A percentile compares a stretch with the other conserved stretches of the same genome.
phyloP scores from a whole-genome alignment of 2,113 vertebrate species.

The Noctilio leporinus region DNA sequence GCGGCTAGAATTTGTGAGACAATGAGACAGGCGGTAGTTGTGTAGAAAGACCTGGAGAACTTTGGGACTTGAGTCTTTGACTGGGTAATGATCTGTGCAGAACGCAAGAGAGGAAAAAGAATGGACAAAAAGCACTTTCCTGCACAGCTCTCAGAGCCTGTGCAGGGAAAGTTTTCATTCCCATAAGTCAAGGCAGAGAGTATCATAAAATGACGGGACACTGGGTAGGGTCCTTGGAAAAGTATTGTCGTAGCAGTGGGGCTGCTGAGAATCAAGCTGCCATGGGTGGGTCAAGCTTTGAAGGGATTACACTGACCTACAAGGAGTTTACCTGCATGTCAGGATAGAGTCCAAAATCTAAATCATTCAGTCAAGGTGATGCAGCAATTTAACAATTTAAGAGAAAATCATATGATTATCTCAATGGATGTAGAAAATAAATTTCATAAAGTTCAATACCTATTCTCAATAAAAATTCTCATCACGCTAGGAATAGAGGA shows the following conservation, averaged over 20 bases:
- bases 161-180: neutral
- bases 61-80: neutral
- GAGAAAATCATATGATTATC: neutral
- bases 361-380: neutral
- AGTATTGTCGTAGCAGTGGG: neutral
- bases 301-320: neutral
- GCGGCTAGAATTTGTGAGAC: neutral
- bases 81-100: neutral
- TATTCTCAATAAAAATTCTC: neutral
- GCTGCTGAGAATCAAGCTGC: neutral
- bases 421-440: neutral
- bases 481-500: neutral
- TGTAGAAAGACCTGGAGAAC: neutral
- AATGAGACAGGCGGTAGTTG: neutral
- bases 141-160: neutral
- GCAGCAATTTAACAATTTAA: neutral
- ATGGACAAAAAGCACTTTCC: neutral
- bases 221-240: neutral
- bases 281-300: neutral
- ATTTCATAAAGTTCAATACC: neutral
- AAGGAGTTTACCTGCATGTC: neutral
- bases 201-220: neutral
- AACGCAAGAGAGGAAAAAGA: neutral
- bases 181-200: neutral
- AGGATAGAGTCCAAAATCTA: neutral